These are phyloP conservation scores for Hymenopus coronatus DNA, from an alignment of 2,888 invertebrate genomes.

Conservation along the genomic window DNA sequence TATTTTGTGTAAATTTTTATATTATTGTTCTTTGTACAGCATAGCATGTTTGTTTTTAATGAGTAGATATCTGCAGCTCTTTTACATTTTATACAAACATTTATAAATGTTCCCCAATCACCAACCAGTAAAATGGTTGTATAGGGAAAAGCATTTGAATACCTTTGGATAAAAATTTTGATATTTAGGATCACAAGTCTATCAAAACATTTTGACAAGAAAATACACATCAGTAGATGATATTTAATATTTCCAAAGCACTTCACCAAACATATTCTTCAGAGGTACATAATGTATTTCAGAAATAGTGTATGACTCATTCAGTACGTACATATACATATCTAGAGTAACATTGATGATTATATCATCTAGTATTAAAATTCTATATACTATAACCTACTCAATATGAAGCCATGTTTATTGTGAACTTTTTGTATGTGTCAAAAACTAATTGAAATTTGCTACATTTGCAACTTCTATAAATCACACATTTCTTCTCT, in stretches of 20 bases:
- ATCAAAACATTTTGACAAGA: background rate
- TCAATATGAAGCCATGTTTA: background rate
- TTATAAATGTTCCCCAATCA: background rate
- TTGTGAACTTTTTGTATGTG: background rate
- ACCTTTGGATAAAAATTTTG: background rate
- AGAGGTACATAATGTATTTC: background rate
- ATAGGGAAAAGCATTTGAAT: background rate
- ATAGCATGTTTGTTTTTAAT: background rate
- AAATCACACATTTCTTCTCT: background rate
- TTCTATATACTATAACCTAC: background rate
- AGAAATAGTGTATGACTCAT: background rate
- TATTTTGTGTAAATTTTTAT: constrained; percentile 11
- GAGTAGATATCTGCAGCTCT: background rate
- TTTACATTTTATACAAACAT: background rate
- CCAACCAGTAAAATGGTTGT: background rate
- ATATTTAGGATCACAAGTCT: background rate
- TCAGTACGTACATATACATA: background rate
- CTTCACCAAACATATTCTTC: background rate
- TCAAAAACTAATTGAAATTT: background rate
- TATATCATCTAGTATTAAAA: background rate
- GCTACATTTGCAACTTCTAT: background rate
- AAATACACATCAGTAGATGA: background rate
- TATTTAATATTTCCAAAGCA: background rate
- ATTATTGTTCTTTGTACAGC: background rate
- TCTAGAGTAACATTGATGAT: background rate